These are phyloP conservation scores for Ganaspis brasiliensis DNA, from an alignment of 2,888 invertebrate genomes.

Conservation along the genomic window DNA sequence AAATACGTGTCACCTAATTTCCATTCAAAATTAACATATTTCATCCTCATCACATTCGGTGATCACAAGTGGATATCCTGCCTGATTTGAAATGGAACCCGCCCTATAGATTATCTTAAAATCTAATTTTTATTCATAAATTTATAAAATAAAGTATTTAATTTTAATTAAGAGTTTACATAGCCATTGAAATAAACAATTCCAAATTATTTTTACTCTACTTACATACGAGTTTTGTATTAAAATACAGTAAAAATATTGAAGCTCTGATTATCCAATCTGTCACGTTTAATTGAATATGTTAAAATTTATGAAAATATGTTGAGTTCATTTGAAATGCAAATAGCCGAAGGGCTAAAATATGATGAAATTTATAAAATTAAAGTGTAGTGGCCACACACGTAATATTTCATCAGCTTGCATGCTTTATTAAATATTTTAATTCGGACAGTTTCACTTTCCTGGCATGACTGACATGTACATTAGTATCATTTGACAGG, in stretches of 20 bases:
- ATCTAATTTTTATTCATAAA: too few relatives aligned
- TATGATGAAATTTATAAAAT: not conserved
- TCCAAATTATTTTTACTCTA: too few relatives aligned
- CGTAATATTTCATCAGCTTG: slow-evolving; percentile 7
- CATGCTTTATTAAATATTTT: slow-evolving; percentile 17
- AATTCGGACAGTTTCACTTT: slow-evolving; percentile 38
- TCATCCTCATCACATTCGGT: too few relatives aligned
- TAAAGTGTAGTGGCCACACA: slow-evolving; percentile 1
- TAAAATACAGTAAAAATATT: not conserved
- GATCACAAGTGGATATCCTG: too few relatives aligned
- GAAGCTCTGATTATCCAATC: not conserved
- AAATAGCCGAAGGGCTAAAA: slow-evolving; percentile 1
- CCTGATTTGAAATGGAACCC: too few relatives aligned
- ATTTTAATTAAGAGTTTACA: too few relatives aligned
- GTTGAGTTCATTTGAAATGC: not conserved
- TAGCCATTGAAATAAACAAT: not conserved
- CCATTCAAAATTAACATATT: too few relatives aligned
- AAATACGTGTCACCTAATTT: too few relatives aligned
- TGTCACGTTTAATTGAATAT: slow-evolving; percentile 15
- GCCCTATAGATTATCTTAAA: too few relatives aligned
- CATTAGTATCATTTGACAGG: slow-evolving; percentile 18
- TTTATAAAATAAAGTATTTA: too few relatives aligned
- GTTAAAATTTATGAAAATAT: not conserved
- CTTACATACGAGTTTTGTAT: not conserved
- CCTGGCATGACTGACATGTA: slow-evolving; percentile 9